Evolutionary conservation across 2,797 vertebrate species (phyloP).

Genomic region (Tarsius wallacei): DNA sequence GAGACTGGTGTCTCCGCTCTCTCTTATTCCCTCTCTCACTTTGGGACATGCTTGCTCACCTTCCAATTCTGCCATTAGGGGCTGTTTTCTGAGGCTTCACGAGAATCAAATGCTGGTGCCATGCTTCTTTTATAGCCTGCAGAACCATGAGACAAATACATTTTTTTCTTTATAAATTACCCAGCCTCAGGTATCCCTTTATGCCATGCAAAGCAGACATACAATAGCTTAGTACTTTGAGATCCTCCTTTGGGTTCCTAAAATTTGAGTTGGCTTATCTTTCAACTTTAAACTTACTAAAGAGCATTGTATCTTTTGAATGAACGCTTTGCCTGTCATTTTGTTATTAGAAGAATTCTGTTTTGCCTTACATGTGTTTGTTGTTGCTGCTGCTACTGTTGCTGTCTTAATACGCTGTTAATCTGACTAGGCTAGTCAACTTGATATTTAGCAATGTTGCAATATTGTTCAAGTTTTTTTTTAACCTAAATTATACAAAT

Average conservation of each 20-base stretch:
- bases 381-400: not conserved
- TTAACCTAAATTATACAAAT: conserved; percentile 4
- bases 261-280: not conserved
- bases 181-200: not conserved
- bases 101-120: not conserved
- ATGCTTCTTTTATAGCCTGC: not conserved
- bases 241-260: not conserved
- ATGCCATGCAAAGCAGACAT: not conserved
- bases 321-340: not conserved
- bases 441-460: not conserved
- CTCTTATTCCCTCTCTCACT: not conserved
- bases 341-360: not conserved
- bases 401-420: not conserved
- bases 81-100: not conserved
- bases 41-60: not conserved
- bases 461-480: not conserved
- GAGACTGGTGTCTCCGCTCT: not conserved
- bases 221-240: not conserved
- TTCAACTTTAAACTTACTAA: not conserved
- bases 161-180: not conserved
- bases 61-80: not conserved
- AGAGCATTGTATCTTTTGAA: not conserved
- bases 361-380: not conserved
- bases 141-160: not conserved
- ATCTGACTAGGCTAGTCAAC: not conserved